Evolutionary conservation across 2,888 invertebrate genomes (phyloP), one percentile per base, ranked within the genome.

Genomic region (Dasysyrphus albostriatus): DNA sequence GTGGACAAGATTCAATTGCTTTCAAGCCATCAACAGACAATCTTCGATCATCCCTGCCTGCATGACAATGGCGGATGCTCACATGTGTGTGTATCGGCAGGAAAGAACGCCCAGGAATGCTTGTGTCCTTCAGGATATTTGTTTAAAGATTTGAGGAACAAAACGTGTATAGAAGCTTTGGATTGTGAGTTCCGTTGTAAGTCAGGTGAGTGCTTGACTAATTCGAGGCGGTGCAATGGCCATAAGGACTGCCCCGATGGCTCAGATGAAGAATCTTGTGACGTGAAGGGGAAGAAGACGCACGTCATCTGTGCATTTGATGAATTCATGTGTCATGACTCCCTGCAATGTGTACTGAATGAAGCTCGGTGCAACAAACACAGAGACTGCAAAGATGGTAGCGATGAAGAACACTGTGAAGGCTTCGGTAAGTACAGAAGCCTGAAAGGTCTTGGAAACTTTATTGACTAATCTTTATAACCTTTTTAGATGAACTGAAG

Each of bases 81-180:
- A 3, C 96, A 97, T 90, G 92, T 97, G 10, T 97, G 97, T 90
- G 94, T 96, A 3, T 94, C 95, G 77, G 90, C 92, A 9, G 91
- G 91, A 0, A 90, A 89, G 59, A 89, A 69, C 32, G 54, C 80
- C 0, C 93, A 92, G 88, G 91, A 91, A 6, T 95, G 95, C 83
- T 90, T 94, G 0, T 98, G 98, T 90, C 96, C 97, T 0, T 91
- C 94, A 0, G 96, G 96, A 0, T 93, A 95, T 90, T 91, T 93
- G 0, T 92, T 96, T 12, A 91, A 91, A 2, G 91, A 93, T 88
- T 89, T 91, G 1, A 89, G 90, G 0, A 94, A 94, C 39, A 92
- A 91, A 37, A 94, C 94, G 0, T 98, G 97, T 89, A 91, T 93
- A 3, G 93, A 93, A 83, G 88, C 93, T 39, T 90, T 92, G 7